Evolutionary conservation across 2,113 vertebrate species (phyloP).

Genomic region (Burhinus oedicnemus): DNA sequence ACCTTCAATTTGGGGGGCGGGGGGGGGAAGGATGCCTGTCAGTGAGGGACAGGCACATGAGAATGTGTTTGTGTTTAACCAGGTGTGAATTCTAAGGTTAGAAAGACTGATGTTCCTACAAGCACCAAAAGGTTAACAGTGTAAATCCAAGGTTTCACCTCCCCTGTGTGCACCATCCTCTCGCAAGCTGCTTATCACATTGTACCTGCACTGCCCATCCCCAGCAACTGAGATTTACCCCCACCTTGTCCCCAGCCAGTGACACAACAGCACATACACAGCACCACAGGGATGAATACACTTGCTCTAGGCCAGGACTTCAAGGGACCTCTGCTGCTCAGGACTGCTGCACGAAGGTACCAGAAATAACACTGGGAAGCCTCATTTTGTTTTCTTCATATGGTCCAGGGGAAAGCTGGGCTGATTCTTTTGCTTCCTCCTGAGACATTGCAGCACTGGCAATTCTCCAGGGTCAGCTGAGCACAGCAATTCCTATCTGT

Average conservation of each 20-base stretch:
- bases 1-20: neutral
- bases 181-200: neutral
- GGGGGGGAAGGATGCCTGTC: neutral
- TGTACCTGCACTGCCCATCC: neutral
- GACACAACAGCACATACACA: rapidly evolving
- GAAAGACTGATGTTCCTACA: neutral
- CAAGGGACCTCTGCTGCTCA: neutral
- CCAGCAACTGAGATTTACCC: neutral
- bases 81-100: neutral
- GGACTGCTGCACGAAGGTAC: neutral
- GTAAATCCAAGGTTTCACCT: neutral
- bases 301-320: neutral
- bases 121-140: neutral
- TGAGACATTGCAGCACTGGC: neutral
- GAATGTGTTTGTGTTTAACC: neutral
- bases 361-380: neutral
- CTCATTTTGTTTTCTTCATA: neutral
- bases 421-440: neutral
- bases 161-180: neutral
- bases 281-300: neutral
- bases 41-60: neutral
- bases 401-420: neutral
- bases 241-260: rapidly evolving
- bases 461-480: neutral
- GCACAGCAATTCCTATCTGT: neutral